Evolutionary conservation across 2,888 invertebrate species (phyloP), one percentile per base, ranked within the genome.

Genomic region (Polietes domitor): DNA sequence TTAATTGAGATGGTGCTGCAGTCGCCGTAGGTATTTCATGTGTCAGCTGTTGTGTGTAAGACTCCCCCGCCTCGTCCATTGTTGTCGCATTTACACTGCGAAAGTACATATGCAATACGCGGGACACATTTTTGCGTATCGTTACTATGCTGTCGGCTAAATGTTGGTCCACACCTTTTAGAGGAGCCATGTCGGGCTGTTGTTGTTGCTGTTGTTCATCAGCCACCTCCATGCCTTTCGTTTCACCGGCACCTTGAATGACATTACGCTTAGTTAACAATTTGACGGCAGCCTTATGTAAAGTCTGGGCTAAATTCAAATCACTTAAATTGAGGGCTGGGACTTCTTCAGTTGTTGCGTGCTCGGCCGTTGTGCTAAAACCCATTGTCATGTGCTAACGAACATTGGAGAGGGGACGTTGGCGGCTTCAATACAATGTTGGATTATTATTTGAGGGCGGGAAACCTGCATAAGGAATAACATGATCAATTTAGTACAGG

Each of bases 91-190:
- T 87, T 78, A 86, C 77, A 81, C 86, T 87, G 50, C 86, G 86
- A 82, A 86, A 87, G 55, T 86, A 87, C 86, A 83, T 86, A 47
- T 87, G 82, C 17, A 88, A 79, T 6, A 88, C 87, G 32, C 87
- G 86, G 17, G 85, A 85, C 73, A 88, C 87, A 85, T 87, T 87
- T 55, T 86, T 81, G 9, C 88, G 88, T 70, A 88, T 88, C 58
- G 88, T 86, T 68, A 86, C 86, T 17, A 89, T 87, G 47, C 86
- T 86, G 63, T 86, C 87, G 37, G 87, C 65, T 65, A 87, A 82
- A 82, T 85, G 86, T 41, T 80, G 83, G 68, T 53, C 79, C 41
- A 61, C 70, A 74, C 61, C 65, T 53, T 61, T 63, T 70, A 50
- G 9, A 2, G 74, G n/a, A 12, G 21, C 41, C 43, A 17, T 32